Evolutionary conservation across 2,888 invertebrate genomes (phyloP), one percentile per base, ranked within the genome.

Genomic region (Euphydryas editha): DNA sequence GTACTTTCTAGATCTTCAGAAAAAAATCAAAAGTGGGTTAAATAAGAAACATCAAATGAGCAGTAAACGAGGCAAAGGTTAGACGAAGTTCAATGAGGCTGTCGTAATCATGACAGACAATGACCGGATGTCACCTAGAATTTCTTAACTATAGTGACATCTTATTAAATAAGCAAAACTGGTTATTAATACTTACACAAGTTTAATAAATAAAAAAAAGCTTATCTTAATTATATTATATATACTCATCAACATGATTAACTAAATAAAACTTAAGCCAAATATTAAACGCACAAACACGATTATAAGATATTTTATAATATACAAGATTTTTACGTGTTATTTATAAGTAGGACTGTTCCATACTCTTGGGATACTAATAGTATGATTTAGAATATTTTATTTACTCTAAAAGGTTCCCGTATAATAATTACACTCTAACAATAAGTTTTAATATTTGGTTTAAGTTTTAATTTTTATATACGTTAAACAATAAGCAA

Each of bases 101-200:
- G 20, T 36, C 8, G 24, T 56, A 62, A 62, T 68, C 61, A 17
- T 8, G 30, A 47, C 37, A 62, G 63, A 73, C 70, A 72, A 76
- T 77, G 72, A 68, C 71, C 73, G 75, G 72, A 75, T 73, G 71
- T 73, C 69, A 68, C 69, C 68, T 67, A 24, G 24, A 51, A 51
- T 51, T 51, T 51, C 69, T 59, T 61, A 63, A 66, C 62, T 69
- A 65, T 59, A 71, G 65, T 72, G 59, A 62, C 15, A 24, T 65
- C 49, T 58, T 54, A 46, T 59, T 63, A 64, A 61, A 65, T 69
- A 69, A 73, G 67, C 65, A 62, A 68, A 67, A 70, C 15, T 15
- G 15, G 7, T 51, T 24, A 15, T 21, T 62, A 30, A 62, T 59
- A 59, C 63, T 24, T n/a, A 18, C 13, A 60, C 59, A 46, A 21